Evolutionary conservation across 2,888 invertebrate genomes (phyloP), one percentile per base, ranked within the genome.

Genomic region (Cephus runcator): DNA sequence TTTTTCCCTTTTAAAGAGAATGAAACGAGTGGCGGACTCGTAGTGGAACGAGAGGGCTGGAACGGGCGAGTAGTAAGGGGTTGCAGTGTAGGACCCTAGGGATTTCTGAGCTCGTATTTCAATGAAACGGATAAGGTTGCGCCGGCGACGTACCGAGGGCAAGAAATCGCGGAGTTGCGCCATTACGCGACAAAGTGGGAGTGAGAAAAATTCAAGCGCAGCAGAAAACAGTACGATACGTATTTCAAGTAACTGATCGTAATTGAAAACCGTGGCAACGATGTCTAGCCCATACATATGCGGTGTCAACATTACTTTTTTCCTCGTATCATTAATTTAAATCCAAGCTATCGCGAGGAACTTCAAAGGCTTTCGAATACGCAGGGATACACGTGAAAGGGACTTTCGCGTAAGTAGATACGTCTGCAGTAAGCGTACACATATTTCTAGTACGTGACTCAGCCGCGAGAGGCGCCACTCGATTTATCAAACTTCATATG

Each of bases 401-500:
- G 9, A 56, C 23, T 56, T 15, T 56, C 12, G 15, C 56, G 23
- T 56, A 56, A 56, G 56, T 56, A 56, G 23, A 56, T 6, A 56
- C 56, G 56, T 56, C 9, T 56, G 56, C 6, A 23, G 56, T 56
- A 56, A 56, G 56, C 56, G 56, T 56, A 56, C 23, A 56, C 23
- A 56, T 56, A 56, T 56, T 56, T 23, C 23, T 56, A 56, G 56
- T 56, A 56, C 23, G 56, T 56, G 56, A 56, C 23, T 56, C 23
- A 56, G 23, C 71, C 71, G 31, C 12, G 12, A 71, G 71, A 71
- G 71, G 34, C 71, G 71, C 31, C 31, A 71, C 71, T 71, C 34
- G 71, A 71, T 71, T 71, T 34, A 34, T 71, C 71, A 71, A 71
- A 71, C 33, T 71, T 71, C 71, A 31, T 71, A 71, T 71, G 31